Conservation (phyloP, 2,888 invertebrate species). For the Rugalucina vietnamica region DNA sequence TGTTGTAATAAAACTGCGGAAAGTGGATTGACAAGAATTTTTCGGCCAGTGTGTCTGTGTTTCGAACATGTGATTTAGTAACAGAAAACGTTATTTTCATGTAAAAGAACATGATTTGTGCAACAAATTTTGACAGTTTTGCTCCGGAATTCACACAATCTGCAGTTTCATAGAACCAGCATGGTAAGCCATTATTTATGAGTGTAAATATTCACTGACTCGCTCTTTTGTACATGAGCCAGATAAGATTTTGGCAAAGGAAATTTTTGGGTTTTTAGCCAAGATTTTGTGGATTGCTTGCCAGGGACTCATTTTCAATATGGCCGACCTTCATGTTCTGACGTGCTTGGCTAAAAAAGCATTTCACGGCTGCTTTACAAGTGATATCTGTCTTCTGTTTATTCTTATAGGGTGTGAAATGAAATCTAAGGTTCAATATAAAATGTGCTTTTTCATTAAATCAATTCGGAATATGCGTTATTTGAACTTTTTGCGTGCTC, state of each 20-base stretch:
- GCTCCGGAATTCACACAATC: slow-evolving; percentile 52
- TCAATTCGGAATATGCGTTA: neutral
- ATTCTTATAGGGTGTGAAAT: neutral
- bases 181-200: slow-evolving; percentile 60
- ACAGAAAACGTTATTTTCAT: neutral
- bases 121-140: slow-evolving; percentile 58
- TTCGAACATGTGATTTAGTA: neutral
- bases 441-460: neutral
- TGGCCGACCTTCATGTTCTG: slow-evolving; percentile 77
- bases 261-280: slow-evolving; percentile 66
- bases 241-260: slow-evolving; percentile 66
- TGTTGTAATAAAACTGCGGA: neutral
- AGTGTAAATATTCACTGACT: slow-evolving; percentile 59
- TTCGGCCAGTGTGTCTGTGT: neutral
- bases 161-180: slow-evolving; percentile 58
- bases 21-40: neutral
- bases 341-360: slow-evolving; percentile 66
- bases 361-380: neutral
- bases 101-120: slow-evolving; percentile 63
- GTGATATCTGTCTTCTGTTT: neutral
- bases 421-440: neutral
- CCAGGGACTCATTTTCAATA: slow-evolving; percentile 76
- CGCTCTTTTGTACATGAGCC: slow-evolving; percentile 63
- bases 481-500: neutral
- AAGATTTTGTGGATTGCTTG: slow-evolving; percentile 65